Evolutionary conservation across 2,113 vertebrate species (phyloP).

Genomic region (Xiphophorus maculatus): DNA sequence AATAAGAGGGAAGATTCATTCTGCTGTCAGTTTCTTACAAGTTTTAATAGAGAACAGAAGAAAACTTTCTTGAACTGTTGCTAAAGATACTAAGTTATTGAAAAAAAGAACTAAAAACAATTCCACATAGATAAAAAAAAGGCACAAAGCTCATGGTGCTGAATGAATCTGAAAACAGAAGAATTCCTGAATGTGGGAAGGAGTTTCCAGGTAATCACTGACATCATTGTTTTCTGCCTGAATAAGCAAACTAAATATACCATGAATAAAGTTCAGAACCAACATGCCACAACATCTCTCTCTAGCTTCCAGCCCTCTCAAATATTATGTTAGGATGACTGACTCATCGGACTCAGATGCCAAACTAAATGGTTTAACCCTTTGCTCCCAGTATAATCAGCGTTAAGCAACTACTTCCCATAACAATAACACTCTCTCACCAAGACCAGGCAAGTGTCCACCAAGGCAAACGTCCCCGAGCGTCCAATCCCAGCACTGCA

Average conservation of each 20-base stretch:
- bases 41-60: too few species aligned
- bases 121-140: neutral
- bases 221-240: neutral
- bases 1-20: too few species aligned
- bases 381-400: neutral
- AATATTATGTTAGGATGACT: neutral
- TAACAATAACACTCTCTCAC: conserved; percentile 75
- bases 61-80: neutral
- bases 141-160: neutral
- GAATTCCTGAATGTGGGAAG: neutral
- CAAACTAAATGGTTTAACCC: neutral
- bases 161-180: neutral
- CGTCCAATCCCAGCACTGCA: conserved; percentile 98
- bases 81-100: neutral
- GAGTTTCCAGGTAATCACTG: conserved; percentile 4
- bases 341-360: neutral
- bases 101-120: neutral
- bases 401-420: neutral
- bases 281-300: conserved; percentile 13
- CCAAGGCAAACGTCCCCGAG: conserved; percentile 93
- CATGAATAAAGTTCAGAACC: neutral
- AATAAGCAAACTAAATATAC: neutral
- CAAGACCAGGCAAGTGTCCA: conserved; percentile 94
- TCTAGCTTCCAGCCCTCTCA: neutral
- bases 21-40: too few species aligned